A percentile compares a stretch with the other conserved stretches of the same genome.
phyloP scores from a whole-genome alignment of 2,113 vertebrate genomes.

The Chinchilla lanigera region DNA sequence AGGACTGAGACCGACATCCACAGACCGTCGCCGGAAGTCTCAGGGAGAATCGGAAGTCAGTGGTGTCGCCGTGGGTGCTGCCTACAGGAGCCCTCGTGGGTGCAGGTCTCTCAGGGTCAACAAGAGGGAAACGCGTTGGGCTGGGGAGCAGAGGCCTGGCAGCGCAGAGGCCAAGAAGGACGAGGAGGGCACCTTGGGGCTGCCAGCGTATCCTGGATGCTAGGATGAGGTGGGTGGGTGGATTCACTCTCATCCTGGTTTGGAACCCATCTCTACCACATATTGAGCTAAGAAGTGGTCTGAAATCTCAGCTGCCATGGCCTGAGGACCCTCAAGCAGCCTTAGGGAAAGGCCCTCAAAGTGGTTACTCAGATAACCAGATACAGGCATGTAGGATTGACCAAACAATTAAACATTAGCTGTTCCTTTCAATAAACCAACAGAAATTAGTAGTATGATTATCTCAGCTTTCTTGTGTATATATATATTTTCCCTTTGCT shows the following conservation, averaged over 20 bases:
- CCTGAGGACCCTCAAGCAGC: not conserved
- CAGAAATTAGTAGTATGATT: too few relatives aligned
- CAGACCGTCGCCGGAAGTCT: rapidly evolving
- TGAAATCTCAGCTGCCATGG: rapidly evolving
- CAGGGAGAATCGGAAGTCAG: not conserved
- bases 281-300: too few relatives aligned
- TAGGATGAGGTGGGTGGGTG: rapidly evolving
- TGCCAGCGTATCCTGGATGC: not conserved
- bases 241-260: not conserved
- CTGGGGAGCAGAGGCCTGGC: not conserved
- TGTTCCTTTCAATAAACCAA: too few relatives aligned
- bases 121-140: not conserved
- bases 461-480: too few relatives aligned
- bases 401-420: too few relatives aligned
- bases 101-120: not conserved
- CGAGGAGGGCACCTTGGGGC: not conserved
- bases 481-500: too few relatives aligned
- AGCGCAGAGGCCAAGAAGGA: not conserved
- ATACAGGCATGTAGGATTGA: too few relatives aligned
- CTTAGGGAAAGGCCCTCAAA: rapidly evolving
- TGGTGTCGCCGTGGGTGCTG: rapidly evolving
- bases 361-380: too few relatives aligned
- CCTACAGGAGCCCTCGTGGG: not conserved
- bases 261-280: not conserved
- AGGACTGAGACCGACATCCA: not conserved